Evolutionary conservation across 2,888 invertebrate genomes (phyloP).

Genomic region (Atrina japonica): DNA sequence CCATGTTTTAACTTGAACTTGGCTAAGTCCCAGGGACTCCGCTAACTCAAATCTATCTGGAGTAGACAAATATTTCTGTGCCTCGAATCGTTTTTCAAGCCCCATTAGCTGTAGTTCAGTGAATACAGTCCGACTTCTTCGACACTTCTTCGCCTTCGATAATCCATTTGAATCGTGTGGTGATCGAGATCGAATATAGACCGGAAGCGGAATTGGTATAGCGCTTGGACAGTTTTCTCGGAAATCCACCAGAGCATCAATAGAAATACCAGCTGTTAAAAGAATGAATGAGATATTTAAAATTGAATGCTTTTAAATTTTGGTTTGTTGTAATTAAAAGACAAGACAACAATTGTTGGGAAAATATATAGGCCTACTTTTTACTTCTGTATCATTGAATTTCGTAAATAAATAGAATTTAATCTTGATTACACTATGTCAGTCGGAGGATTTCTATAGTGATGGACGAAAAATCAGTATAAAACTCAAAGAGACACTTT

Average conservation of each 20-base stretch:
- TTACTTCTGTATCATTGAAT: too few relatives aligned
- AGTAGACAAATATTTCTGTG: slow-evolving; percentile 81
- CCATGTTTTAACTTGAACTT: slow-evolving; percentile 82
- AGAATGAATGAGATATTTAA: too few relatives aligned
- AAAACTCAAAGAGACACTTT: too few relatives aligned
- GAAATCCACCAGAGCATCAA: slow-evolving; percentile 10
- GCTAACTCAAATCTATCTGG: slow-evolving; percentile 81
- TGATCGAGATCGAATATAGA: slow-evolving; percentile 73
- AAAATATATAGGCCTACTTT: too few relatives aligned
- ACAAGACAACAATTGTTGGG: too few relatives aligned
- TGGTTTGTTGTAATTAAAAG: too few relatives aligned
- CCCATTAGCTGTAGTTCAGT: slow-evolving; percentile 80
- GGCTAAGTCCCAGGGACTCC: slow-evolving; percentile 80
- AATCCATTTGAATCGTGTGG: slow-evolving; percentile 61
- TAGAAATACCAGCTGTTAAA: background rate
- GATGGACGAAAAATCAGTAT: too few relatives aligned
- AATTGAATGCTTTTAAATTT: too few relatives aligned
- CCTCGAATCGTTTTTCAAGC: slow-evolving; percentile 80
- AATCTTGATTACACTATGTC: too few relatives aligned
- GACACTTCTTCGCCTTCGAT: slow-evolving; percentile 71
- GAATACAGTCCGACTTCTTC: slow-evolving; percentile 78
- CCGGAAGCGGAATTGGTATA: slow-evolving; percentile 68
- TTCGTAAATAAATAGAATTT: too few relatives aligned
- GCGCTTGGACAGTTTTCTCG: background rate
- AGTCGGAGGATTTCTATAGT: too few relatives aligned